Evolutionary conservation across 2,888 invertebrate species (phyloP), one percentile per base, ranked within the genome.

Genomic region (Eristalis intricaria): DNA sequence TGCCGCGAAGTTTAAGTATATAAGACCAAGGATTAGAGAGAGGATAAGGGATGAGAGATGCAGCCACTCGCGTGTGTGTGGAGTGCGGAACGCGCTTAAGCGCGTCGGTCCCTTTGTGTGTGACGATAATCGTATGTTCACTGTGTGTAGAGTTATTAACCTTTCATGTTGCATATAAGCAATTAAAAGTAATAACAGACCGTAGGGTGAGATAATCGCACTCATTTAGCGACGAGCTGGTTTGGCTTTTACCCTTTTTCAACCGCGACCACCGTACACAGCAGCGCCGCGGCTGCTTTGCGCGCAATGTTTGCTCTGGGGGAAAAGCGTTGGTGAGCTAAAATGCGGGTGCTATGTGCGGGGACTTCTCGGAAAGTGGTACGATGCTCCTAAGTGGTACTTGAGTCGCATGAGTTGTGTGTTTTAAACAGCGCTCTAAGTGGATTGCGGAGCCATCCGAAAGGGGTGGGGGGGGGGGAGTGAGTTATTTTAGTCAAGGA

Each of bases 121-220:
- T 1, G 50, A 50, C 50, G 76, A 84, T 80, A 80, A 87, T 87
- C 84, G 58, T 65, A 50, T 65, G 61, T 50, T 69, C 32, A 23
- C 58, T 43, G 71, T 69, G 78, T 71, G 83, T 65, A 32, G 75
- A 86, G 70, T 78, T 83, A 86, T 86, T 86, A 83, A 86, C 86
- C 86, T 86, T 83, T 83, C 73, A 73, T 80, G 75, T 76, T 71
- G 79, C 79, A 68, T 76, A 76, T 87, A 87, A 80, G 87, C 87
- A 87, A 87, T 87, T 87, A 84, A 87, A 84, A 87, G 87, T 87
- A 87, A 87, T 84, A 87, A 87, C 76, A 87, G 76, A 66, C 84
- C 87, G 80, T 75, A 70, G 75, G 87, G 60, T 35, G 83, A 75
- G 84, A 87, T 75, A 87, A 83, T 75, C 70, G 76, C 76, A 60